Conservation (phyloP, 2,888 invertebrate genomes). For the Choreutis nemorana region DNA sequence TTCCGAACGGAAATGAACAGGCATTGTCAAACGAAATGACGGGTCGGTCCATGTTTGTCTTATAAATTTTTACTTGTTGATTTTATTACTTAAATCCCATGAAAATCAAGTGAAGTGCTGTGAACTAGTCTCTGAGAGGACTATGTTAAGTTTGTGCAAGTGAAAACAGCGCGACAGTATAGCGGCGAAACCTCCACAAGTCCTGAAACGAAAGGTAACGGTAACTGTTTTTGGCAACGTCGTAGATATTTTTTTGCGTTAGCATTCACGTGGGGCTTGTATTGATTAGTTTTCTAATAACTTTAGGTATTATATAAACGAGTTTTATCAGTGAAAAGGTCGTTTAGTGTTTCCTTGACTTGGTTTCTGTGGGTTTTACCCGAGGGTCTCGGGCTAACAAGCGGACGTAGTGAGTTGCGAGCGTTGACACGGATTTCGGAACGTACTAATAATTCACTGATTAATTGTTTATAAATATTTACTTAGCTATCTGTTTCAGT, state of each 20-base stretch:
- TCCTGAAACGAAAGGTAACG: constrained; percentile 53
- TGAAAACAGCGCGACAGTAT: constrained; percentile 20
- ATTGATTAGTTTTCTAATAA: no score
- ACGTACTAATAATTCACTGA: no score
- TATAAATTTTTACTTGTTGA: constrained; percentile 55
- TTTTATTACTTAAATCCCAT: constrained; percentile 39
- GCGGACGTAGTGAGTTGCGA: no score
- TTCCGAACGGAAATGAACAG: not conserved
- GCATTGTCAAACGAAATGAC: constrained; percentile 30
- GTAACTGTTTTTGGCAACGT: constrained; percentile 59
- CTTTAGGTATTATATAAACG: no score
- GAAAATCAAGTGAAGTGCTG: constrained; percentile 30
- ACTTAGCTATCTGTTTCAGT: no score
- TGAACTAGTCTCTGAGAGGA: constrained; percentile 21
- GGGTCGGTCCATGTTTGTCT: constrained; percentile 44
- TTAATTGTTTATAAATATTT: no score
- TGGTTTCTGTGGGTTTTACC: no score
- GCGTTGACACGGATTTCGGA: no score
- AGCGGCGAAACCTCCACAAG: constrained; percentile 22
- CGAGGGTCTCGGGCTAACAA: no score
- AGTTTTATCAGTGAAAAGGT: no score
- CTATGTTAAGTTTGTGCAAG: constrained; percentile 37
- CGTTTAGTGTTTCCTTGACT: no score
- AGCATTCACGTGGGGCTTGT: constrained; percentile 20
- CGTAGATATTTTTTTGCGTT: constrained; percentile 24